Percentiles rank a stretch among this genome's conserved stretches.
These are phyloP conservation scores for Leucosticte australis DNA, from an alignment of 2,113 vertebrate species.

Conservation along the genomic window DNA sequence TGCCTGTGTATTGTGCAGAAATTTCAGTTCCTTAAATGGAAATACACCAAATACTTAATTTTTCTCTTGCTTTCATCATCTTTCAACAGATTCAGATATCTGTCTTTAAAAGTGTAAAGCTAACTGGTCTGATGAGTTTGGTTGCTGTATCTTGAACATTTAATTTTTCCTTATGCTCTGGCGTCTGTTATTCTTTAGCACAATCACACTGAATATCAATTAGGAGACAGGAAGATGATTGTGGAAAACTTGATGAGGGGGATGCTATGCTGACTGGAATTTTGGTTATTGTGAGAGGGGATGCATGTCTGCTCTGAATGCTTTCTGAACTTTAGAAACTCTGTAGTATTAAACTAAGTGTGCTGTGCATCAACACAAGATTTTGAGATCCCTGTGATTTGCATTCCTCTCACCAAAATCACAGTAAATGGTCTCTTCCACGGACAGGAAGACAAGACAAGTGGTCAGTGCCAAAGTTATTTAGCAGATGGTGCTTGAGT, in stretches of 20 bases:
- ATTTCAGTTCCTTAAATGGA: background rate
- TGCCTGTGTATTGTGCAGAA: background rate
- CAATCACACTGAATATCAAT: slow-evolving; percentile 66
- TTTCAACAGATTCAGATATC: background rate
- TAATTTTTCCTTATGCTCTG: slow-evolving; percentile 66
- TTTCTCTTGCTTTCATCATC: background rate
- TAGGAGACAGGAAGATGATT: slow-evolving; percentile 22
- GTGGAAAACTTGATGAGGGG: background rate
- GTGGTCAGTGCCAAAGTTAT: slow-evolving; percentile 58
- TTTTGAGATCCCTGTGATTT: background rate
- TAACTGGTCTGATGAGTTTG: slow-evolving; percentile 32
- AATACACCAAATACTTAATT: background rate
- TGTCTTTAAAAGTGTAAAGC: slow-evolving; percentile 5
- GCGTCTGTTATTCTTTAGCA: slow-evolving; percentile 55
- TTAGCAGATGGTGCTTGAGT: slow-evolving; percentile 62
- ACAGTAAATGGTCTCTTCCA: background rate
- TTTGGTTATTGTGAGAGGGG: background rate
- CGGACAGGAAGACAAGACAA: background rate
- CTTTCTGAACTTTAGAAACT: background rate
- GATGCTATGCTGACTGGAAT: background rate
- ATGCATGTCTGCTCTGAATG: background rate
- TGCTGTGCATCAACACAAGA: background rate
- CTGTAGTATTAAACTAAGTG: background rate
- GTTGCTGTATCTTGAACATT: slow-evolving; percentile 32
- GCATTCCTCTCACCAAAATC: background rate